phyloP scores from a whole-genome alignment of 2,113 vertebrate species.

The Eulemur macaco region DNA sequence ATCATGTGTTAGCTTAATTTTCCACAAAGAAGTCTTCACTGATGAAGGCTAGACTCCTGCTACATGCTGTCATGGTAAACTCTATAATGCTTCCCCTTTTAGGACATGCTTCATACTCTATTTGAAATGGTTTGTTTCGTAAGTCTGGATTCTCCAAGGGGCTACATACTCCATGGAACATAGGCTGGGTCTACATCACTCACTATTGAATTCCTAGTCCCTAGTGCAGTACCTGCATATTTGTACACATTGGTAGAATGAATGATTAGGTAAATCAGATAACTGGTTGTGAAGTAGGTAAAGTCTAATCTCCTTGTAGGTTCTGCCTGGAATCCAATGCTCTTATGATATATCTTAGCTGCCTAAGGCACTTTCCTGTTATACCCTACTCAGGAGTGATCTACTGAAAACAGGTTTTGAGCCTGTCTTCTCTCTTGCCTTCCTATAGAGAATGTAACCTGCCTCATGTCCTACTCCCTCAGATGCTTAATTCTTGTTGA shows the following conservation, averaged over 20 bases:
- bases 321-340: background rate
- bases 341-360: background rate
- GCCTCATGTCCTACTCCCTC: background rate
- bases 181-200: background rate
- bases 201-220: background rate
- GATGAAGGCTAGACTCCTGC: background rate
- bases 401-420: background rate
- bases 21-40: background rate
- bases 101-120: background rate
- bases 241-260: background rate
- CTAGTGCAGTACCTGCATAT: background rate
- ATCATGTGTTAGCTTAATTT: background rate
- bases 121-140: background rate
- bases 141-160: background rate
- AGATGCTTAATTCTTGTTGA: background rate
- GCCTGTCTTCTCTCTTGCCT: background rate
- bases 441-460: background rate
- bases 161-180: background rate
- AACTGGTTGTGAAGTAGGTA: background rate
- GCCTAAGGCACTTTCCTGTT: background rate
- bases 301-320: background rate
- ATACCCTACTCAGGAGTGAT: background rate
- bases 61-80: background rate
- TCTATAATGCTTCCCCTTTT: background rate
- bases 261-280: background rate